phyloP scores from a whole-genome alignment of 2,888 invertebrate genomes.

The Philereme vetulata region DNA sequence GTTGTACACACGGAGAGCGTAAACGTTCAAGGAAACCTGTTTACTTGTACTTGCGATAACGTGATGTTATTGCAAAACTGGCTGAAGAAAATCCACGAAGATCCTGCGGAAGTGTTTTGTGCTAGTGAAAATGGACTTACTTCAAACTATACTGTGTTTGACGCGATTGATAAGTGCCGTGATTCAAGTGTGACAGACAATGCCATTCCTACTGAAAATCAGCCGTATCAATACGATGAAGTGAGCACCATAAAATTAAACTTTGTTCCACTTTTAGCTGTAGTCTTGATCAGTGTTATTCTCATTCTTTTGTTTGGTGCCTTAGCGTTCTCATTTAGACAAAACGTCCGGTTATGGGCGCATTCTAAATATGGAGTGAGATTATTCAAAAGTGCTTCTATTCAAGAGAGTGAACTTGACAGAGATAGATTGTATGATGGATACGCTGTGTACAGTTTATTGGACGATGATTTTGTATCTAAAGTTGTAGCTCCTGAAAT shows the following conservation, averaged over 20 bases:
- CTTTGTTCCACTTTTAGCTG: conserved; percentile 90
- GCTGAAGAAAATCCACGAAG: conserved; percentile 86
- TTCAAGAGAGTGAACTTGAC: conserved; percentile 83
- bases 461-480: conserved; percentile 89
- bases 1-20: conserved; percentile 85
- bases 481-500: conserved; percentile 89
- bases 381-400: conserved; percentile 86
- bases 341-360: conserved; percentile 91
- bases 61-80: conserved; percentile 86
- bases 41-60: conserved; percentile 91
- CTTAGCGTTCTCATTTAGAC: conserved; percentile 89
- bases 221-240: conserved; percentile 86
- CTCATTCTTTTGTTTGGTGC: conserved; percentile 88
- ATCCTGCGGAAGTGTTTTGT: conserved; percentile 87
- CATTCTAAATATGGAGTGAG: conserved; percentile 91
- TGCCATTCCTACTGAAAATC: conserved; percentile 82
- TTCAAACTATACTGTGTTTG: conserved; percentile 75
- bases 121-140: conserved; percentile 76
- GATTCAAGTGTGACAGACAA: conserved; percentile 77
- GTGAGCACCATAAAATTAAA: conserved; percentile 86
- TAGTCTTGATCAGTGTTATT: conserved; percentile 88
- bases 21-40: conserved; percentile 88
- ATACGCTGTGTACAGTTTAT: conserved; percentile 93
- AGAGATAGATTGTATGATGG: conserved; percentile 92
- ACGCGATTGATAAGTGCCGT: conserved; percentile 76